phyloP scores from a whole-genome alignment of 2,888 invertebrate genomes.

The Tetheella fluctuosa region DNA sequence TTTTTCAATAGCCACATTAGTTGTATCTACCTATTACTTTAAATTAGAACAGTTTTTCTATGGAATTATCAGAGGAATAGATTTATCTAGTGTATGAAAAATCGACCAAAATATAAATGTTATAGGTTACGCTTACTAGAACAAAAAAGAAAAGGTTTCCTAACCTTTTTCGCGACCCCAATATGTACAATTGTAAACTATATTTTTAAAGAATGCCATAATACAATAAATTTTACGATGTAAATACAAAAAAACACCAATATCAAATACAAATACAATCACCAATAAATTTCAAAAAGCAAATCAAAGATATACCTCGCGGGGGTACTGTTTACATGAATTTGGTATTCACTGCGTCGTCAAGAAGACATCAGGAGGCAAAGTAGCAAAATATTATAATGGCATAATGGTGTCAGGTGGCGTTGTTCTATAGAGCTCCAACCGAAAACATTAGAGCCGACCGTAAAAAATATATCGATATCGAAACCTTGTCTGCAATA shows the following conservation, averaged over 20 bases:
- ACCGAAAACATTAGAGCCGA: conserved; percentile 15
- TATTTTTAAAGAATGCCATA: neutral
- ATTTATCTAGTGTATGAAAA: too few relatives aligned
- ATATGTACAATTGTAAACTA: neutral
- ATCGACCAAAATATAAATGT: too few relatives aligned
- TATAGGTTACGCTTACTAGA: too few relatives aligned
- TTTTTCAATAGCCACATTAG: too few relatives aligned
- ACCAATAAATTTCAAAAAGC: conserved; percentile 69
- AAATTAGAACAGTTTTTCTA: too few relatives aligned
- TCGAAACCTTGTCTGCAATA: conserved; percentile 27
- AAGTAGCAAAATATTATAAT: conserved; percentile 83
- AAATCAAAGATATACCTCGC: conserved; percentile 52
- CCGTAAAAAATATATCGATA: conserved; percentile 28
- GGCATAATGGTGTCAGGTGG: conserved; percentile 82
- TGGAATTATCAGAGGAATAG: too few relatives aligned
- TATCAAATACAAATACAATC: conserved; percentile 66
- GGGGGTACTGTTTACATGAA: conserved; percentile 50
- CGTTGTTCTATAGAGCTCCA: conserved; percentile 60
- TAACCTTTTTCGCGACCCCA: neutral
- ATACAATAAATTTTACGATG: conserved; percentile 55
- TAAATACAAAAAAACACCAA: conserved; percentile 46
- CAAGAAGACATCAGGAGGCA: conserved; percentile 80
- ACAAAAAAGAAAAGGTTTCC: too few relatives aligned
- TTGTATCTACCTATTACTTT: too few relatives aligned
- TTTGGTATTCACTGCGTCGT: conserved; percentile 83